These are phyloP conservation scores for Conus ventricosus DNA, from an alignment of 1,140 invertebrate species.

Conservation along the genomic window DNA sequence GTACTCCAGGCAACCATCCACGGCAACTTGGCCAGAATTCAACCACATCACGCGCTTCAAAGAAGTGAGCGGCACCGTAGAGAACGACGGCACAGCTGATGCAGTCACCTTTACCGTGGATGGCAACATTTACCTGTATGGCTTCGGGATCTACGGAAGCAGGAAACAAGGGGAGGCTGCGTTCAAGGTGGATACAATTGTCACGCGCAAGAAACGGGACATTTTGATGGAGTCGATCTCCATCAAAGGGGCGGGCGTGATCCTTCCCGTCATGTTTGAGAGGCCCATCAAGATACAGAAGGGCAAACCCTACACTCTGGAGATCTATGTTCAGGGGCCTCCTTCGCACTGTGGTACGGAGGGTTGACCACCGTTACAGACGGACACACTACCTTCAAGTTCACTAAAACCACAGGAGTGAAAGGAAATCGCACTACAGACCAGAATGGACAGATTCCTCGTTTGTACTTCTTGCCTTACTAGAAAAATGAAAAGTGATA, in stretches of 20 bases:
- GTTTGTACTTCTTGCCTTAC: conserved; percentile 50
- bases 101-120: conserved; percentile 40
- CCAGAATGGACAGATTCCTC: conserved; percentile 40
- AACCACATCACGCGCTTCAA: conserved; percentile 35
- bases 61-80: conserved; percentile 15
- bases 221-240: conserved; percentile 42
- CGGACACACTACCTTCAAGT: conserved; percentile 33
- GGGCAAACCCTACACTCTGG: conserved; percentile 39
- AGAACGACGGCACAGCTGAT: conserved; percentile 37
- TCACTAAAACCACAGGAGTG: conserved; percentile 25
- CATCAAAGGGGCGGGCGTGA: conserved; percentile 45
- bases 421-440: conserved; percentile 39
- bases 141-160: conserved; percentile 48
- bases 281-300: conserved; percentile 38
- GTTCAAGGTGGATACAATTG: conserved; percentile 39
- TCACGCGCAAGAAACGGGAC: conserved; percentile 43
- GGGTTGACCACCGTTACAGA: conserved; percentile 13
- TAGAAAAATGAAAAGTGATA: neutral
- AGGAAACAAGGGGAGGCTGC: conserved; percentile 36
- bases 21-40: conserved; percentile 21
- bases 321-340: conserved; percentile 42
- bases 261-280: conserved; percentile 47
- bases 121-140: conserved; percentile 37
- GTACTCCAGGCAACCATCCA: conserved; percentile 5
- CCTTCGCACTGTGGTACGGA: conserved; percentile 37